phyloP scores from a whole-genome alignment of 2,888 invertebrate genomes.

The Dicyrtomina minuta region DNA sequence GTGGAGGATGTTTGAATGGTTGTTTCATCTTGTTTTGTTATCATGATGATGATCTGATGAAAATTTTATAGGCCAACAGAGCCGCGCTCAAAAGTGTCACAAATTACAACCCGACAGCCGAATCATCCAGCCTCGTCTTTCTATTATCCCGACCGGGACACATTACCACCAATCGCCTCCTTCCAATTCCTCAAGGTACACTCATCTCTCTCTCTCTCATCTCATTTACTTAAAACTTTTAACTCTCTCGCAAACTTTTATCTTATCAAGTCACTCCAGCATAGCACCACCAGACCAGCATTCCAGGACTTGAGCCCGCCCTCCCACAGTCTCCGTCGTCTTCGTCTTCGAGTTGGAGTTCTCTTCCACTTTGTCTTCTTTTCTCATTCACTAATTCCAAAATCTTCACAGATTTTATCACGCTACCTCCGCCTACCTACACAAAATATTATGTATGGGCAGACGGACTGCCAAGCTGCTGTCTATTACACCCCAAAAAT shows the following conservation, averaged over 20 bases:
- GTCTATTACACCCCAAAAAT: too few relatives aligned
- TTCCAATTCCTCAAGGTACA: slow-evolving; percentile 86
- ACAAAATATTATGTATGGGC: too few relatives aligned
- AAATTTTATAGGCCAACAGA: slow-evolving; percentile 71
- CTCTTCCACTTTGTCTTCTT: background rate
- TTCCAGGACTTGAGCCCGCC: too few relatives aligned
- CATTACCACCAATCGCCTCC: slow-evolving; percentile 84
- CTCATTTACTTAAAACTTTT: too few relatives aligned
- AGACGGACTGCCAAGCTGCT: too few relatives aligned
- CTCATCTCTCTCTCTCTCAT: background rate
- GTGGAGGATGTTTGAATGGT: background rate
- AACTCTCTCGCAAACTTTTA: too few relatives aligned
- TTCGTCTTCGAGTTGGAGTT: background rate
- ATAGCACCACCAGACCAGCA: too few relatives aligned
- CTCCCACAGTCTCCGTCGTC: background rate
- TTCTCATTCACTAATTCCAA: background rate
- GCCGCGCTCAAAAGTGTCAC: slow-evolving; percentile 82
- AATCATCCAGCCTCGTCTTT: slow-evolving; percentile 92
- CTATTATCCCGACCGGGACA: slow-evolving; percentile 84
- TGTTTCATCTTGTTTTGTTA: slow-evolving; percentile 6
- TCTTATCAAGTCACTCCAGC: too few relatives aligned
- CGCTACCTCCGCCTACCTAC: too few relatives aligned
- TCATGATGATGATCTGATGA: slow-evolving; percentile 2
- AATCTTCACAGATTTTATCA: too few relatives aligned
- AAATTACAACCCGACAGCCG: slow-evolving; percentile 84